Evolutionary conservation across 2,797 vertebrate species (phyloP).

Genomic region (Esox lucius): DNA sequence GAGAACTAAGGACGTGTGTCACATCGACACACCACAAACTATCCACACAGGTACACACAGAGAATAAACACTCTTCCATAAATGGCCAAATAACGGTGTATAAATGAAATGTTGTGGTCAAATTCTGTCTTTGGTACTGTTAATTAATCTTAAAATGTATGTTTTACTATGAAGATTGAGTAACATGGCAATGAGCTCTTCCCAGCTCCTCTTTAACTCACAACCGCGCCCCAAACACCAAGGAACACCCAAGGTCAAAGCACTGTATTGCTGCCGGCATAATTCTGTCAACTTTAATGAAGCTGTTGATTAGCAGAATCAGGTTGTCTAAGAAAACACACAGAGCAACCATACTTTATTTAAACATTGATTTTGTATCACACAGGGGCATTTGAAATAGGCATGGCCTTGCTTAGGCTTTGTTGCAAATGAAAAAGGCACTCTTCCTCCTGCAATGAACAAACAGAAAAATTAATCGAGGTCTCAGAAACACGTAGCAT

Average conservation of each 20-base stretch:
- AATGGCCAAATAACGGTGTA: neutral
- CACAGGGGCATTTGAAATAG: slow-evolving; percentile 13
- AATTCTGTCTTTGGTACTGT: neutral
- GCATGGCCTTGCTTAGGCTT: slow-evolving; percentile 48
- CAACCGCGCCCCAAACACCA: neutral
- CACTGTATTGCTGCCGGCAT: neutral
- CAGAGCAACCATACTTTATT: slow-evolving; percentile 60
- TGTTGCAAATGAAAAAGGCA: slow-evolving; percentile 76
- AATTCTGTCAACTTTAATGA: neutral
- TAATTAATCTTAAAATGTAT: too few relatives aligned
- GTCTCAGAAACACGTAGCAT: neutral
- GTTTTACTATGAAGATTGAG: neutral
- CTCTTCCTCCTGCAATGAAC: slow-evolving; percentile 73
- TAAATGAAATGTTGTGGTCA: neutral
- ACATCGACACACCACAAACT: neutral
- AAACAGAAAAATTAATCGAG: slow-evolving; percentile 18
- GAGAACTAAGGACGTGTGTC: neutral
- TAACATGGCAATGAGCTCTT: neutral
- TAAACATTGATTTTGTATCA: slow-evolving; percentile 36
- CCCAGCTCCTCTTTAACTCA: neutral
- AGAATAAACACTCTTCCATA: neutral
- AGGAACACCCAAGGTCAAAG: neutral
- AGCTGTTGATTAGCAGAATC: neutral
- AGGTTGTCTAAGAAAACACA: slow-evolving; percentile 14
- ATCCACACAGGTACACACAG: too few relatives aligned